Conservation (phyloP, 1,140 invertebrate species). For the Bactericera cockerelli region DNA sequence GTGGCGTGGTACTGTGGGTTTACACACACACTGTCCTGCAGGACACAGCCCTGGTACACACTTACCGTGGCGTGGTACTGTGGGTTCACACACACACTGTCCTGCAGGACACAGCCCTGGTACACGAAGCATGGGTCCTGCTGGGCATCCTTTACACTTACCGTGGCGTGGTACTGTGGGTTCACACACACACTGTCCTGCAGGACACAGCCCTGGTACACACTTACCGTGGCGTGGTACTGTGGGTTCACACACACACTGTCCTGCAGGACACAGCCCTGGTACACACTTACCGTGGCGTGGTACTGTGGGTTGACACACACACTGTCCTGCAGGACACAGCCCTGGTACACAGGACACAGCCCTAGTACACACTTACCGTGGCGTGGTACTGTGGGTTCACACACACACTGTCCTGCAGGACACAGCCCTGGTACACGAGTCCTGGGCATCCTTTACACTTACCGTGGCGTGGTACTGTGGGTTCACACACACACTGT, state of each 20-base stretch:
- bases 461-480: slow-evolving; percentile 55
- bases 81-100: no score
- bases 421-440: slow-evolving; percentile 54
- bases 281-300: no score
- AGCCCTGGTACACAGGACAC: slow-evolving; percentile 69
- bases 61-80: no score
- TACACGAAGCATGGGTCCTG: slow-evolving; percentile 76
- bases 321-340: slow-evolving; percentile 56
- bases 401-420: slow-evolving; percentile 60
- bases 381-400: slow-evolving; percentile 67
- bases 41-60: slow-evolving; percentile 63
- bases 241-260: slow-evolving; percentile 69
- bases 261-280: slow-evolving; percentile 58
- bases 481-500: slow-evolving; percentile 65
- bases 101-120: slow-evolving; percentile 56
- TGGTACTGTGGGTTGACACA: no score
- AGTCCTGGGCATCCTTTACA: slow-evolving; percentile 73
- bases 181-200: slow-evolving; percentile 65
- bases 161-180: slow-evolving; percentile 61
- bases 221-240: slow-evolving; percentile 48
- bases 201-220: slow-evolving; percentile 53
- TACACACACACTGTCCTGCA: slow-evolving; percentile 60
- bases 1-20: slow-evolving; percentile 63
- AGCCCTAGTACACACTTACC: slow-evolving; percentile 72
- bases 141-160: slow-evolving; percentile 74